Base-by-base conservation (phyloP, 2,113 vertebrate species). In the Dascyllus trimaculatus region DNA sequence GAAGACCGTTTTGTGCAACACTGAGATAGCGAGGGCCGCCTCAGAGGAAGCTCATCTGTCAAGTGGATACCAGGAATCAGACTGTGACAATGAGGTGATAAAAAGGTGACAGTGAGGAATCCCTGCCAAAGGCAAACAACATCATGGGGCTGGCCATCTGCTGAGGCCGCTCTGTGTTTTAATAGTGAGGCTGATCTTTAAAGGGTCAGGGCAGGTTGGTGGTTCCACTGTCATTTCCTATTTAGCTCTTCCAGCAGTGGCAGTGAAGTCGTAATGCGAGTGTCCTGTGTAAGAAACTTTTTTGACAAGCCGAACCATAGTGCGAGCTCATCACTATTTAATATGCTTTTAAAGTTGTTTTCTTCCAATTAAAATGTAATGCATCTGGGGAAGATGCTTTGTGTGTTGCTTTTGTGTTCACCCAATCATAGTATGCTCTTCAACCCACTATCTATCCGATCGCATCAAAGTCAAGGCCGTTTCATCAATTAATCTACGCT, bases 61-160 rank as follows among this genome's bases (percentile, higher is more conserved):
- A 78, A 35, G 57, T 46, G 53, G 57, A 65, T 57, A 18, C 43
- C 32, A 46, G 35, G 68, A 78, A 74, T 81, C 71, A 86, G 82
- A 70, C 56, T 75, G 72, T 88, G 88, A 85, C 90, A 87, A 89
- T 52, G 70, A 92, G 83, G 87, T 87, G 91, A 88, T 91, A 85
- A 92, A 87, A 89, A 85, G 90, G 88, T 90, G 87, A 85, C 18
- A 3, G 68, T 32, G 81, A 85, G 67, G 78, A 78, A 80, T 60
- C 56, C 53, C 71, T 65, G 88, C 75, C 75, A 82, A 77, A 19
- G 22, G 66, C 63, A 81, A 60, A 79, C 75, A 84, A 25, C 69
- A 52, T 79, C 81, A 85, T 26, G 75, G 22, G 64, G 85, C 65
- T 5, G n/a, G 77, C 89, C 91, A 81, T 90, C 90, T 91, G 90